phyloP scores from a whole-genome alignment of 2,888 invertebrate genomes.

The Orchestes rusci region DNA sequence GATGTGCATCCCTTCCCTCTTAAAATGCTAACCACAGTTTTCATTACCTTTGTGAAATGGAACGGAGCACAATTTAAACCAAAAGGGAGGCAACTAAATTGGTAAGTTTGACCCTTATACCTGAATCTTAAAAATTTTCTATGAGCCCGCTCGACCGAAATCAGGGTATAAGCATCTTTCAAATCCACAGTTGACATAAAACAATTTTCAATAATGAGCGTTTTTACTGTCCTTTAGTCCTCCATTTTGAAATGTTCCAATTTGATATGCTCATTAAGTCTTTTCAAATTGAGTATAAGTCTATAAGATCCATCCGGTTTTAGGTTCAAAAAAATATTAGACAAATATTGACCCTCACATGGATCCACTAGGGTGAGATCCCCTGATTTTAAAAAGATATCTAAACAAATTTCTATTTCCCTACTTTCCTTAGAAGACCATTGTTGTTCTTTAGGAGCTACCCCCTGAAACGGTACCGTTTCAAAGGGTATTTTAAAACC shows the following conservation, averaged over 20 bases:
- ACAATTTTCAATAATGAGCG: background rate
- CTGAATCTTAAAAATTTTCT: slow-evolving; percentile 8
- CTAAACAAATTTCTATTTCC: background rate
- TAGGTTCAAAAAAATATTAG: slow-evolving; percentile 9
- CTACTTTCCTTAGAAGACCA: background rate
- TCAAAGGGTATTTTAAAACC: slow-evolving; percentile 2
- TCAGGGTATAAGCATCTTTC: slow-evolving; percentile 5
- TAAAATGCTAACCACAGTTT: slow-evolving; percentile 2
- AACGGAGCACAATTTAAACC: slow-evolving; percentile 7
- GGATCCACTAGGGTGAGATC: background rate
- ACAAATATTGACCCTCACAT: slow-evolving; percentile 3
- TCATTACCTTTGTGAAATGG: slow-evolving; percentile 7
- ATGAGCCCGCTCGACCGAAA: slow-evolving; percentile 1
- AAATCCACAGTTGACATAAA: slow-evolving; percentile 7
- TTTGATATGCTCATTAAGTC: background rate
- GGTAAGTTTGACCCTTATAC: slow-evolving; percentile 1
- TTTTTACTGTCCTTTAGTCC: slow-evolving; percentile 2
- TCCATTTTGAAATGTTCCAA: slow-evolving; percentile 4
- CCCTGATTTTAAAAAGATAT: no score
- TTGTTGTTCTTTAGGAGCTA: slow-evolving; percentile 3
- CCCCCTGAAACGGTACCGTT: background rate
- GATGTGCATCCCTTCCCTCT: background rate
- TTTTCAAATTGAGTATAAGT: slow-evolving; percentile 4
- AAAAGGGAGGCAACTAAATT: slow-evolving; percentile 6
- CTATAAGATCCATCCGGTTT: slow-evolving; percentile 4